These are phyloP conservation scores for Arctia plantaginis DNA, from an alignment of 2,888 invertebrate genomes.

Conservation along the genomic window DNA sequence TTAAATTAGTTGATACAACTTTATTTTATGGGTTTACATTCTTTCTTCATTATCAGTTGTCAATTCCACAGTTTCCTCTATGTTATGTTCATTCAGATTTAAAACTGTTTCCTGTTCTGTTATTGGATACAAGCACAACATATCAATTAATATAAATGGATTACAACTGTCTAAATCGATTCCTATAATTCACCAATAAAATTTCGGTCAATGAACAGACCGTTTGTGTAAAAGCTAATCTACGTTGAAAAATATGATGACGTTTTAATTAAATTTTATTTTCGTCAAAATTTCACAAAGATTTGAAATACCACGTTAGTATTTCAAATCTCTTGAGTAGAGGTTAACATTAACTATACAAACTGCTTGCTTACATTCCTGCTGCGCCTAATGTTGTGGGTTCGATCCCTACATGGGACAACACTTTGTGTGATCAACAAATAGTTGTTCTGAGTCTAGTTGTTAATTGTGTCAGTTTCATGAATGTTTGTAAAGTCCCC, in stretches of 20 bases:
- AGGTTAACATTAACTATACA: too few species aligned
- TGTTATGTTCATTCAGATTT: slow-evolving; percentile 19
- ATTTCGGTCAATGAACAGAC: slow-evolving; percentile 18
- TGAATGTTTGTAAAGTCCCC: too few species aligned
- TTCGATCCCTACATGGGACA: too few species aligned
- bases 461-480: too few species aligned
- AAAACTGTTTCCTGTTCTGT: slow-evolving; percentile 34
- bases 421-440: too few species aligned
- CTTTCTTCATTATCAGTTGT: slow-evolving; percentile 13
- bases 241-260: slow-evolving; percentile 22
- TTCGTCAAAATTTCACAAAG: slow-evolving; percentile 33
- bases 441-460: too few species aligned
- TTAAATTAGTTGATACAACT: slow-evolving; percentile 8
- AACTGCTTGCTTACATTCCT: too few species aligned
- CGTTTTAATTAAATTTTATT: slow-evolving; percentile 20
- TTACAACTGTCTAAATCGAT: slow-evolving; percentile 7
- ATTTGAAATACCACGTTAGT: too few species aligned
- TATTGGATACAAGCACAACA: slow-evolving; percentile 16
- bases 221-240: slow-evolving; percentile 10
- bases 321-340: too few species aligned
- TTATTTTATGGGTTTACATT: slow-evolving; percentile 8
- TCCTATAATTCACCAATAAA: slow-evolving; percentile 11
- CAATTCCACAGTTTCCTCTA: slow-evolving; percentile 24
- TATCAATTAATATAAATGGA: slow-evolving; percentile 16
- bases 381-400: too few species aligned